These are phyloP conservation scores for Harmothoe impar DNA, from an alignment of 2,888 invertebrate genomes.

Conservation along the genomic window DNA sequence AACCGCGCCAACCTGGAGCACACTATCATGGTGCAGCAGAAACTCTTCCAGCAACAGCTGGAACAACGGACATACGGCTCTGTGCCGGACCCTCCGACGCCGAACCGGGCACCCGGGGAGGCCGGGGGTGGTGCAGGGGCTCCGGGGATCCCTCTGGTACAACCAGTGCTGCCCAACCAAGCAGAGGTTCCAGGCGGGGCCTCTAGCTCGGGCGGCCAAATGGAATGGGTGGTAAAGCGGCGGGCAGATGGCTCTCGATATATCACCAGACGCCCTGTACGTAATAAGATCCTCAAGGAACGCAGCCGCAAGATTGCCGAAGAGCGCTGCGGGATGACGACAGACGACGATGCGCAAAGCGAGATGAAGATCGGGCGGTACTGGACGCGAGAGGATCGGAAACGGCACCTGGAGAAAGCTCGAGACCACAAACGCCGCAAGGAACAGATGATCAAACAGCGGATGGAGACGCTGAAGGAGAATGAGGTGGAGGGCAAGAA, in stretches of 20 bases:
- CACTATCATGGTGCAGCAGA: constrained; percentile 88
- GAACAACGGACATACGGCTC: constrained; percentile 63
- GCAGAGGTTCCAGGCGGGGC: neutral
- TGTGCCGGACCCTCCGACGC: neutral
- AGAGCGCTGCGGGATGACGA: constrained; percentile 88
- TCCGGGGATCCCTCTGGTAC: neutral
- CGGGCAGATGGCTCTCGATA: constrained; percentile 90
- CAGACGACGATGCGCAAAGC: constrained; percentile 91
- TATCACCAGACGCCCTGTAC: constrained; percentile 89
- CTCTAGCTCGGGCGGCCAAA: constrained; percentile 68
- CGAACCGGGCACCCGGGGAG: neutral
- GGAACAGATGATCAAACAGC: constrained; percentile 78
- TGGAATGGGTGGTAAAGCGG: constrained; percentile 90
- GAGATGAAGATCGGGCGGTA: constrained; percentile 90
- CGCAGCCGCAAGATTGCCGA: constrained; percentile 88
- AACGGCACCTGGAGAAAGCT: constrained; percentile 89
- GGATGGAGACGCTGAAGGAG: constrained; percentile 83
- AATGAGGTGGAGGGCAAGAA: constrained; percentile 73
- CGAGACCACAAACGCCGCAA: constrained; percentile 86
- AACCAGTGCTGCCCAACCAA: constrained; percentile 70
- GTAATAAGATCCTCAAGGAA: constrained; percentile 88
- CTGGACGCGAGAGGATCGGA: constrained; percentile 90
- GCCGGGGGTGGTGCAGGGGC: constrained; percentile 63
- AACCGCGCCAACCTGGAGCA: constrained; percentile 88
- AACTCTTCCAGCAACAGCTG: constrained; percentile 84